phyloP scores from a whole-genome alignment of 2,113 vertebrate species.

The Hepsetus odoe region DNA sequence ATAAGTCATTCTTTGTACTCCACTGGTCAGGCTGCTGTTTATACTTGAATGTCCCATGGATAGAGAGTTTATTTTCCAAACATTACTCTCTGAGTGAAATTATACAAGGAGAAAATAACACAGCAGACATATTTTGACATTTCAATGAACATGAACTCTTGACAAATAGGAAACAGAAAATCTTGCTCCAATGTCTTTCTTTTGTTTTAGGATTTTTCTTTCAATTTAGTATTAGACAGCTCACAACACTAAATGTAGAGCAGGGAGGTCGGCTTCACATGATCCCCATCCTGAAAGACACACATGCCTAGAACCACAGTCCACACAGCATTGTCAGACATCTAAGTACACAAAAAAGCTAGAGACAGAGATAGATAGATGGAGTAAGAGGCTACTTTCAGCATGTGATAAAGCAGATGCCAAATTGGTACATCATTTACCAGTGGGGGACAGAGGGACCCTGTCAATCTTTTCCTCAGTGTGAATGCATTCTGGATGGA shows the following conservation, averaged over 20 bases:
- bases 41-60: constrained; percentile 10
- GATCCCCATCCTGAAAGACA: background rate
- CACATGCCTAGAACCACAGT: background rate
- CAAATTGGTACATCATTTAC: constrained; percentile 15
- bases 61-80: constrained; percentile 26
- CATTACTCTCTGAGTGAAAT: constrained; percentile 16
- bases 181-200: background rate
- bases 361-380: no score
- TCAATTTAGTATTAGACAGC: background rate
- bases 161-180: constrained; percentile 9
- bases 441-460: constrained; percentile 11
- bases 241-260: background rate
- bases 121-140: constrained; percentile 11
- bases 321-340: background rate
- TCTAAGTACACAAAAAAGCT: background rate
- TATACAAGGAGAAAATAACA: constrained; percentile 11
- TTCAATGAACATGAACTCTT: background rate
- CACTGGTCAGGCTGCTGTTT: constrained; percentile 10
- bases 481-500: constrained; percentile 21
- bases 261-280: background rate
- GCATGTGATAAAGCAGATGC: constrained; percentile 9
- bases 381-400: background rate
- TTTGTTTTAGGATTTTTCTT: background rate
- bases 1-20: constrained; percentile 52
- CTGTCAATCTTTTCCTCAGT: constrained; percentile 22